Base-by-base conservation (phyloP, 2,888 invertebrate species). In the Prostheceraeus crozeri region DNA sequence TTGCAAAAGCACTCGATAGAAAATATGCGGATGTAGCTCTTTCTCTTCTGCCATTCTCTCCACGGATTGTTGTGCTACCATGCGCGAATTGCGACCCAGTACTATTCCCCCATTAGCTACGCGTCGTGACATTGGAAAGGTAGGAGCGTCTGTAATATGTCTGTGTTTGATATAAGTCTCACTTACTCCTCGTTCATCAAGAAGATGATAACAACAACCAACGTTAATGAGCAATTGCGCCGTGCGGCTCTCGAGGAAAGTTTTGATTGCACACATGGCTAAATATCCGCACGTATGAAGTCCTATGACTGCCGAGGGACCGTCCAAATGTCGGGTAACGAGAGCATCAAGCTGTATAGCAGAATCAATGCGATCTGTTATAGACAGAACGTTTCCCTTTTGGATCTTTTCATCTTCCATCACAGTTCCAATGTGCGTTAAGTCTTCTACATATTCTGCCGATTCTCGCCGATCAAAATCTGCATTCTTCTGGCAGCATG, bases 271-370 rank as follows among this genome's bases (percentile, higher is more conserved):
- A 10, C 83, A 82, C 1, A 86, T 79, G 0, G 85, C 84, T 3
- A 91, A 78, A 76, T 86, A 83, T 0, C 91, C 91, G 73, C 91
- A 91, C 0, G 90, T 89, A 71, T 91, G 91, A 4, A 91, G 80
- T 10, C 90, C 90, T 70, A 81, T 71, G 40, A 82, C 65, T 46
- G 77, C 68, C 25, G 75, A 65, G 8, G 61, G 33, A 2, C 36
- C 36, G 4, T 23, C 4, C 36, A n/a, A n/a, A n/a, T 36, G 36
- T 4, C 16, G 6, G 36, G 36, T n/a, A n/a, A n/a, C n/a, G n/a
- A n/a, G n/a, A n/a, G n/a, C n/a, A n/a, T n/a, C n/a, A n/a, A n/a
- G n/a, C n/a, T n/a, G n/a, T n/a, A n/a, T n/a, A n/a, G n/a, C n/a
- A n/a, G n/a, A n/a, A n/a, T n/a, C n/a, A n/a, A n/a, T n/a, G n/a